Evolutionary conservation across 1,140 invertebrate genomes (phyloP), one percentile per base, ranked within the genome.

Genomic region (Aethina tumida): DNA sequence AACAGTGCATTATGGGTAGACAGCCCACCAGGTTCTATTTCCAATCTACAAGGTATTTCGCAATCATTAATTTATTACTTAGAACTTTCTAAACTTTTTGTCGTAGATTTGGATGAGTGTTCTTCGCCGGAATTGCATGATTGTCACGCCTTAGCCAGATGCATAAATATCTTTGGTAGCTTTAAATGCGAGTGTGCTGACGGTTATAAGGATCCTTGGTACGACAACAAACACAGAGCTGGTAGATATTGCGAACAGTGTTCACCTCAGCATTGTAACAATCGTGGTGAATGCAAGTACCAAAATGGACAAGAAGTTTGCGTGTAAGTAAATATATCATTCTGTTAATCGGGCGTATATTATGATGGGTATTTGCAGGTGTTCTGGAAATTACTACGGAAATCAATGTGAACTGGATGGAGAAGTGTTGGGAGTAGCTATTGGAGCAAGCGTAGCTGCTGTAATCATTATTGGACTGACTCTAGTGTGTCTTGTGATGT

Each of bases 21-120:
- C 39, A 77, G 75, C 10, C 80, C 80, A 0, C 70, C 79, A 1
- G 85, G 82, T 14, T 52, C 59, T 12, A 47, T 62, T 7, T 60
- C 58, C 2, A 55, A 53, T 43, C 44, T 62, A 9, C 58, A 62
- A 57, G 58, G 58, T 58, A 39, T 30, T 17, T 35, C 7, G 9
- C 21, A 21, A 8, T n/a, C n/a, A 35, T 25, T 10, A 10, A 35
- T 21, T 24, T 10, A 29, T 29, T 28, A 9, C 7, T 7, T 13
- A 28, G 2, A 28, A 4, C 7, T 10, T 28, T 28, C 2, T 6
- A 28, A 28, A 9, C 15, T 26, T 31, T 29, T 27, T 45, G 48
- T 66, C 60, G 12, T 55, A 86, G 92, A 96, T 66, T 59, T 96
- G 33, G 87, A 97, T 54, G 92, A 96, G 60, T 97, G 92, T 51